These are phyloP conservation scores for Takifugu bimaculatus DNA, from an alignment of 2,113 vertebrate species.

Conservation along the genomic window DNA sequence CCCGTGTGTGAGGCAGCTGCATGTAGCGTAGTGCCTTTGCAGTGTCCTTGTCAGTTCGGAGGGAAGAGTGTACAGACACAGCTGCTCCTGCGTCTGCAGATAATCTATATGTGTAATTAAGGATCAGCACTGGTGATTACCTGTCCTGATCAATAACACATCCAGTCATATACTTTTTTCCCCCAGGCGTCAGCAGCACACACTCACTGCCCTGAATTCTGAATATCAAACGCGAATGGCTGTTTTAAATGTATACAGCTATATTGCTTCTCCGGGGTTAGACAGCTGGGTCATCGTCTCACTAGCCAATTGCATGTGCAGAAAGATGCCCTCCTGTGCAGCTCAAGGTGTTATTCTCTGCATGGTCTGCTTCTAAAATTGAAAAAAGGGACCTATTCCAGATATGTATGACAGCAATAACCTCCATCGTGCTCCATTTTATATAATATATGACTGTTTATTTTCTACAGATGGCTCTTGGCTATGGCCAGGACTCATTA, in stretches of 20 bases:
- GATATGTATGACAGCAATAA: constrained; percentile 19
- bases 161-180: constrained; percentile 24
- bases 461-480: constrained; percentile 41
- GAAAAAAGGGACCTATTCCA: constrained; percentile 38
- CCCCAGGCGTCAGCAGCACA: constrained; percentile 13
- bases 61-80: constrained; percentile 6
- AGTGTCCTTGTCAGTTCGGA: constrained; percentile 30
- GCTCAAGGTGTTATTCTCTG: constrained; percentile 5
- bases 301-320: constrained; percentile 10
- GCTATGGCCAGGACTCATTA: constrained; percentile 55
- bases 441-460: constrained; percentile 65
- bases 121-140: constrained; percentile 43
- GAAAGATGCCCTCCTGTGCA: constrained; percentile 9
- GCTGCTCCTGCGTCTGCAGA: constrained; percentile 21
- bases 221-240: not conserved
- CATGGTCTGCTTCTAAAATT: constrained; percentile 33
- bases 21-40: constrained; percentile 11
- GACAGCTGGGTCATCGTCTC: not conserved
- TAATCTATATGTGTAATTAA: constrained; percentile 52
- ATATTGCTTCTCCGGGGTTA: not conserved
- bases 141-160: constrained; percentile 47
- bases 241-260: not conserved
- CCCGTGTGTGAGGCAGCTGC: constrained; percentile 3
- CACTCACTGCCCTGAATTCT: not conserved
- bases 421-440: constrained; percentile 43